phyloP scores from a whole-genome alignment of 2,113 vertebrate species.

The Struthio camelus region DNA sequence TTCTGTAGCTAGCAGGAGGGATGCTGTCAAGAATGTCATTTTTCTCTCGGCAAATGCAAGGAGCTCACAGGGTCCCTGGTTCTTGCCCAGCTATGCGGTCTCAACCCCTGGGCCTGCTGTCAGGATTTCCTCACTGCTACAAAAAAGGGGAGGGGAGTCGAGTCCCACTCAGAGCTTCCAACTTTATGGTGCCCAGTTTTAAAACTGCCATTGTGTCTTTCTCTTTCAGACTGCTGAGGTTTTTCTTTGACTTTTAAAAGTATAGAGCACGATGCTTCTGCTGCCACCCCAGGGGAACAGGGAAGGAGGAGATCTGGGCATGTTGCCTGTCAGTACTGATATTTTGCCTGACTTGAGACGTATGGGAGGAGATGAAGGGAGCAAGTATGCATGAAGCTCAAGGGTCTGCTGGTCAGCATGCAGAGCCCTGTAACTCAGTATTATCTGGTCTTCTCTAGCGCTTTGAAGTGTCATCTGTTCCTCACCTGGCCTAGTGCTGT shows the following conservation, averaged over 20 bases:
- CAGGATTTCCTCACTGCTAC: background rate
- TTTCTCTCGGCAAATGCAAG: background rate
- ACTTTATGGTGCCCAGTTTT: background rate
- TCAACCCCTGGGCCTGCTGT: background rate
- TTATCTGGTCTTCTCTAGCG: background rate
- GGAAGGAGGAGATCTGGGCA: background rate
- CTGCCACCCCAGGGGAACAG: background rate
- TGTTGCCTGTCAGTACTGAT: background rate
- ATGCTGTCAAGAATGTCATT: background rate
- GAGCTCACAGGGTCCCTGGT: background rate
- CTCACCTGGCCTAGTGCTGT: background rate
- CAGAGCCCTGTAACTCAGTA: background rate
- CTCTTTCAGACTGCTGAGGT: background rate
- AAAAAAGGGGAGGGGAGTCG: background rate
- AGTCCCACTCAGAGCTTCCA: background rate
- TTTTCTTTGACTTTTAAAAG: background rate
- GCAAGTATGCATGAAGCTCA: accelerated
- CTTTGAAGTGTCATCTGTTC: background rate
- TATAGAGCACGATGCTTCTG: background rate
- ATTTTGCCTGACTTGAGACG: background rate
- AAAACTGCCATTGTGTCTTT: background rate
- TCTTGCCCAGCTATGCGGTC: background rate
- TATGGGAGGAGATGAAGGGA: background rate
- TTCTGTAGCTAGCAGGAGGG: background rate
- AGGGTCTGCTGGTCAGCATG: background rate